A percentile compares a stretch with the other conserved stretches of the same genome.
phyloP scores from a whole-genome alignment of 1,140 invertebrate genomes.

The Dendrolimus punctatus region DNA sequence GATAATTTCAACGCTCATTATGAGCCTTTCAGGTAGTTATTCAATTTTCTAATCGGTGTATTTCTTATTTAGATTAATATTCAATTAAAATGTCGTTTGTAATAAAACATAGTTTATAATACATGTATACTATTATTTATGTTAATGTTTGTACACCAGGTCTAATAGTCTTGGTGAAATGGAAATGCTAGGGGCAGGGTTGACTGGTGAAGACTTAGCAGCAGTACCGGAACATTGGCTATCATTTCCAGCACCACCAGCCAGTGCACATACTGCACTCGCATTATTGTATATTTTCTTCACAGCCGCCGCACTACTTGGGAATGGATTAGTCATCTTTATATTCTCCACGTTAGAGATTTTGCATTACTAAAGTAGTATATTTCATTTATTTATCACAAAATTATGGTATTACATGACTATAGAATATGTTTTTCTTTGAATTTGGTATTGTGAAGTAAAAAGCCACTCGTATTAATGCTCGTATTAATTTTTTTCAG shows the following conservation, averaged over 20 bases:
- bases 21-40: slow-evolving; percentile 47
- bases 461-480: too few relatives aligned
- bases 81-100: background rate
- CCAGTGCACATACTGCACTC: slow-evolving; percentile 86
- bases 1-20: slow-evolving; percentile 51
- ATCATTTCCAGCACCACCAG: slow-evolving; percentile 83
- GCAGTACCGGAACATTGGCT: slow-evolving; percentile 90
- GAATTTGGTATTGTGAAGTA: too few relatives aligned
- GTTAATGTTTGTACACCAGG: slow-evolving; percentile 13
- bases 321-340: slow-evolving; percentile 92
- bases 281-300: slow-evolving; percentile 87
- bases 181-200: slow-evolving; percentile 83
- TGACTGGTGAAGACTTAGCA: slow-evolving; percentile 81
- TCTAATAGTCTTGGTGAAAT: slow-evolving; percentile 22
- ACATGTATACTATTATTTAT: background rate
- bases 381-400: too few relatives aligned
- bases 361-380: too few relatives aligned
- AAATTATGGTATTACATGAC: too few relatives aligned
- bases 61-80: background rate
- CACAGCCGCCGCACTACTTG: slow-evolving; percentile 82
- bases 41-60: slow-evolving; percentile 2
- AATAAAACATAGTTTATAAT: too few relatives aligned
- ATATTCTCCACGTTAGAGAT: slow-evolving; percentile 83
- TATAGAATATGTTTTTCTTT: too few relatives aligned
- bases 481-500: slow-evolving; percentile 68